phyloP scores from a whole-genome alignment of 2,797 vertebrate genomes.

The Artibeus jamaicensis region DNA sequence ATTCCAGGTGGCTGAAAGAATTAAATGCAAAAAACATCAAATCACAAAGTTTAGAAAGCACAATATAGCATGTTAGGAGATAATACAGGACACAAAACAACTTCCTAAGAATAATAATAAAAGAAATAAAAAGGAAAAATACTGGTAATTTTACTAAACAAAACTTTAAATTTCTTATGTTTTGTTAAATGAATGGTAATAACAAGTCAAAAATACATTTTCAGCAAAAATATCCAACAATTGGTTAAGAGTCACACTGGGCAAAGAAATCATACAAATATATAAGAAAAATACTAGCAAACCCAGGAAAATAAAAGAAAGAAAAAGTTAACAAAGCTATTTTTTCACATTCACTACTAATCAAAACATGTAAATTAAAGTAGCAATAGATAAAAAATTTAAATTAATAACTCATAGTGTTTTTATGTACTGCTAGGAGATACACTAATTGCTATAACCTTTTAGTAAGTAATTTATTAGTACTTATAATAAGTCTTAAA shows the following conservation, averaged over 20 bases:
- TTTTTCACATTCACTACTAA: neutral
- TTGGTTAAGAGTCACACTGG: neutral
- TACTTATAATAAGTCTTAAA: neutral
- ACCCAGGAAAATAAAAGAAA: neutral
- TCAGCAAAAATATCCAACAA: neutral
- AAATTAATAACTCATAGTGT: neutral
- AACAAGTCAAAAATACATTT: slow-evolving; percentile 27
- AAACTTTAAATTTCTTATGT: neutral
- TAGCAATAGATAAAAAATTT: neutral
- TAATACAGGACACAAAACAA: neutral
- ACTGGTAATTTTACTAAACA: neutral
- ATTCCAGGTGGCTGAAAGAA: neutral
- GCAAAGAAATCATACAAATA: neutral
- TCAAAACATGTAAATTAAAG: neutral
- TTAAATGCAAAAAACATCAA: neutral
- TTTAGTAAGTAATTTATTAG: neutral
- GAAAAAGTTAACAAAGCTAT: neutral
- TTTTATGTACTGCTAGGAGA: neutral
- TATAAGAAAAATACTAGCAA: slow-evolving; percentile 18
- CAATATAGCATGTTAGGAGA: neutral
- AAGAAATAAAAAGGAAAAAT: slow-evolving; percentile 6
- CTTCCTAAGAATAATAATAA: neutral
- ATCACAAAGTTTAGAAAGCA: neutral
- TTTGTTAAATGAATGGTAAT: neutral
- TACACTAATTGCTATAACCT: neutral